Conservation (phyloP, 2,797 vertebrate species). For the Oreochromis grahami region DNA sequence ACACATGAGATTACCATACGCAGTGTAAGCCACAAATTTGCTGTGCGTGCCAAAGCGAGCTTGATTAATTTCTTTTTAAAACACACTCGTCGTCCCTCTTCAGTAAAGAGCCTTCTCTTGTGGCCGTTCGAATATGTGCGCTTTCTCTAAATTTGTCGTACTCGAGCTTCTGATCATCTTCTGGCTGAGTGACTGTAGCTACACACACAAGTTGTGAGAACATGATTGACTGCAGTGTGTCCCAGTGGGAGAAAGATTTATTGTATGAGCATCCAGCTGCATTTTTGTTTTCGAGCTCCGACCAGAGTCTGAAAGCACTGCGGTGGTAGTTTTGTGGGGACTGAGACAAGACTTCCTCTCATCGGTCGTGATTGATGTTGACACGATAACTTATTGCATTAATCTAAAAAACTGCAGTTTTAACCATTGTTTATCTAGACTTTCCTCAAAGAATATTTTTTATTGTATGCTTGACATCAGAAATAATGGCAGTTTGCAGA, state of each 20-base stretch:
- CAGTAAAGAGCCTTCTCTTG: background rate
- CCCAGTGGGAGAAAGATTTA: slow-evolving; percentile 44
- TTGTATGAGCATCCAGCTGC: slow-evolving; percentile 5
- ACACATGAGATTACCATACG: slow-evolving; percentile 56
- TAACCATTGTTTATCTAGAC: background rate
- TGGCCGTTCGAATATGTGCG: background rate
- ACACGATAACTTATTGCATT: slow-evolving; percentile 4
- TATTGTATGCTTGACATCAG: background rate
- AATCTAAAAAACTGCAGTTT: slow-evolving; percentile 18
- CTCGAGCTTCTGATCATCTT: slow-evolving; percentile 13
- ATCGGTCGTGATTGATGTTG: slow-evolving; percentile 11
- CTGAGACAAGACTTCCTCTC: slow-evolving; percentile 14
- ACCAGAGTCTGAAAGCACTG: slow-evolving; percentile 13
- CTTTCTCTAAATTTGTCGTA: slow-evolving; percentile 9
- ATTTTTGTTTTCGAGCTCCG: slow-evolving; percentile 35
- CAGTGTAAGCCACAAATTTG: slow-evolving; percentile 27
- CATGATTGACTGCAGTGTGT: slow-evolving; percentile 36
- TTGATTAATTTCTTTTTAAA: slow-evolving; percentile 54
- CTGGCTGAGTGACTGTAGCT: slow-evolving; percentile 7
- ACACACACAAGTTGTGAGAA: slow-evolving; percentile 29
- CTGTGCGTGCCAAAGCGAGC: slow-evolving; percentile 26
- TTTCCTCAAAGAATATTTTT: background rate
- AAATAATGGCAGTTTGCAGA: background rate
- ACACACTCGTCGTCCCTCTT: background rate
- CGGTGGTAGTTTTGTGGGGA: background rate